A percentile compares a stretch with the other conserved stretches of the same genome.
phyloP scores from a whole-genome alignment of 2,797 vertebrate species.

The Cirrhinus molitorella region DNA sequence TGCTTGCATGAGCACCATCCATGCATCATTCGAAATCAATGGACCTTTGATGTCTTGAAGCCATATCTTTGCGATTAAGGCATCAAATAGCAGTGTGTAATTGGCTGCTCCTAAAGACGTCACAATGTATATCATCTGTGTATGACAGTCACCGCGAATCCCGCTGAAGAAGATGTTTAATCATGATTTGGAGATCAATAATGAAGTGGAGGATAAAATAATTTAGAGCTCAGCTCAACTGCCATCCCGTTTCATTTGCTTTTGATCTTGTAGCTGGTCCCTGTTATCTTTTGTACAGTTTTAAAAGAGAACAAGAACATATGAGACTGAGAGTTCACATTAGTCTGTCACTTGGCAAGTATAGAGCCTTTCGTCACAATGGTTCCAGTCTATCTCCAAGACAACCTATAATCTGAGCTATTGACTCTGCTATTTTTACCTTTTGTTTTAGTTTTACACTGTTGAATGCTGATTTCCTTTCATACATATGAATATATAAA shows the following conservation, averaged over 20 bases:
- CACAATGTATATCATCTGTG: constrained; percentile 31
- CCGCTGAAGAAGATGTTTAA: constrained; percentile 24
- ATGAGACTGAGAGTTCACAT: not conserved
- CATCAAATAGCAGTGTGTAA: constrained; percentile 52
- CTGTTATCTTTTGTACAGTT: constrained; percentile 31
- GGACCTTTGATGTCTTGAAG: constrained; percentile 42
- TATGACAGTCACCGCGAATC: constrained; percentile 19
- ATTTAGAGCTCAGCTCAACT: constrained; percentile 19
- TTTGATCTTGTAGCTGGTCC: constrained; percentile 39
- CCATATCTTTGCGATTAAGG: constrained; percentile 39
- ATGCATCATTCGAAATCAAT: constrained; percentile 44
- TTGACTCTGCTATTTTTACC: not conserved
- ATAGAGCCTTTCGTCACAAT: not conserved
- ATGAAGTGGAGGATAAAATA: constrained; percentile 38
- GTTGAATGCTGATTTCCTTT: not conserved
- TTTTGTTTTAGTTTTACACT: not conserved
- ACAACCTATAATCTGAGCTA: not conserved
- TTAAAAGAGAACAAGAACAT: constrained; percentile 3
- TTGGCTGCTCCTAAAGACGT: constrained; percentile 38
- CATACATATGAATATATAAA: not conserved
- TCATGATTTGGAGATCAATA: constrained; percentile 41
- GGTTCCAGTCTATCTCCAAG: not conserved
- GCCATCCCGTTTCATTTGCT: constrained; percentile 15
- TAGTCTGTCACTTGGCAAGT: not conserved
- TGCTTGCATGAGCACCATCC: constrained; percentile 13